Evolutionary conservation across 2,888 invertebrate genomes (phyloP).

Genomic region (Nomada ferruginata): DNA sequence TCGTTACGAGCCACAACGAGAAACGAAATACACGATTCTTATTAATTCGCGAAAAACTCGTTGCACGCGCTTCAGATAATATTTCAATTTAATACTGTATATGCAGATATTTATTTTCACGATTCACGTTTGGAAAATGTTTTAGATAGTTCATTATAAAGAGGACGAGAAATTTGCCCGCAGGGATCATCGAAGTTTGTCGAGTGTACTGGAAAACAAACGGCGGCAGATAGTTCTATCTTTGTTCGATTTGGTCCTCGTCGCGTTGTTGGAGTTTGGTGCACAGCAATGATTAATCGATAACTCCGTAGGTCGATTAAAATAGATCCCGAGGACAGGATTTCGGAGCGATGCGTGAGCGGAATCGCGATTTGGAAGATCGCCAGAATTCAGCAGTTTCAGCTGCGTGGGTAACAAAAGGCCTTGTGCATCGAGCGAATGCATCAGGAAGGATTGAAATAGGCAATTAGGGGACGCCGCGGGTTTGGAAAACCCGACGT

Average conservation of each 20-base stretch:
- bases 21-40: background rate
- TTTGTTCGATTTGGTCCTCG: background rate
- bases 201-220: background rate
- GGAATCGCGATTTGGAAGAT: constrained; percentile 70
- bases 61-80: too few species aligned
- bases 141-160: too few species aligned
- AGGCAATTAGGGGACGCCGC: constrained; percentile 44
- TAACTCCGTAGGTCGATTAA: constrained; percentile 72
- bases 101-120: too few species aligned
- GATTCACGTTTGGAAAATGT: too few species aligned
- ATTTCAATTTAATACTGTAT: too few species aligned
- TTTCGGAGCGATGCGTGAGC: constrained; percentile 69
- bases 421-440: constrained; percentile 49
- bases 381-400: constrained; percentile 68
- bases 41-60: background rate
- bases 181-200: too few species aligned
- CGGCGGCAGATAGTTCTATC: background rate
- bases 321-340: constrained; percentile 75
- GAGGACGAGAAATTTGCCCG: too few species aligned
- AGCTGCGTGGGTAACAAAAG: constrained; percentile 52
- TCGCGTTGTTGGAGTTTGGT: constrained; percentile 13
- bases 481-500: constrained; percentile 40
- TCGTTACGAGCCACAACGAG: too few species aligned
- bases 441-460: constrained; percentile 54
- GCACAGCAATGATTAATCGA: constrained; percentile 73